Percentiles rank a stretch among this genome's conserved stretches.
phyloP scores from a whole-genome alignment of 2,113 vertebrate species.

The Poeciliopsis turrubarensis region DNA sequence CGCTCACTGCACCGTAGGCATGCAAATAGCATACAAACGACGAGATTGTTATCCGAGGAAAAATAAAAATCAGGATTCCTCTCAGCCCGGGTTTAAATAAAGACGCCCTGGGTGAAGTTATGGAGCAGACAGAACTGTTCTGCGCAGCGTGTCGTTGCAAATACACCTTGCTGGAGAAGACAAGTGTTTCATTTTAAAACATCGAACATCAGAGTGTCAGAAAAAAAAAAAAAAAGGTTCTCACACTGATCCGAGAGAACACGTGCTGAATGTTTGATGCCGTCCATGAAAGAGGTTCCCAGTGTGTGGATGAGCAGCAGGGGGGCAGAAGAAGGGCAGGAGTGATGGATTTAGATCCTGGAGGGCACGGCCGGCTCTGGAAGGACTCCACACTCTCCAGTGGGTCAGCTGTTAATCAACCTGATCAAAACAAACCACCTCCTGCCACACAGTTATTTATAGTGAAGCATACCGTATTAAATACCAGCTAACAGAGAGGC shows the following conservation, averaged over 20 bases:
- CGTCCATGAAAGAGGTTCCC: slow-evolving; percentile 37
- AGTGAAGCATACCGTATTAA: too few species aligned
- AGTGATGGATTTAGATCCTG: slow-evolving; percentile 27
- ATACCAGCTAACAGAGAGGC: too few species aligned
- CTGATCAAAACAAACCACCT: slow-evolving; percentile 46
- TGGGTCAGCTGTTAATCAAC: slow-evolving; percentile 4
- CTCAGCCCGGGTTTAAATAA: not conserved
- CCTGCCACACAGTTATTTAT: slow-evolving; percentile 5
- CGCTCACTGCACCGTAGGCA: slow-evolving; percentile 23
- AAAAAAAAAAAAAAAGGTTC: not conserved
- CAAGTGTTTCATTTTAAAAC: not conserved
- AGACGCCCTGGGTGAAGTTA: not conserved
- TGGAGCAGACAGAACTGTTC: not conserved
- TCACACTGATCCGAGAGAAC: slow-evolving; percentile 3
- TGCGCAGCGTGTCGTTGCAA: not conserved
- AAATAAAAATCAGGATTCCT: not conserved
- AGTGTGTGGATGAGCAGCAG: slow-evolving; percentile 35
- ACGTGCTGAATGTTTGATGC: slow-evolving; percentile 44
- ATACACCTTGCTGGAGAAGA: not conserved
- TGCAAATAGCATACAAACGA: slow-evolving; percentile 34
- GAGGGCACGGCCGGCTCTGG: slow-evolving; percentile 32
- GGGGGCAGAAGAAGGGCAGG: slow-evolving; percentile 37
- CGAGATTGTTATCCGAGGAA: slow-evolving; percentile 4
- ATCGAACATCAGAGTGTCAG: not conserved
- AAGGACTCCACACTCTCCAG: slow-evolving; percentile 21